Evolutionary conservation across 2,113 vertebrate genomes (phyloP), one percentile per base, ranked within the genome.

Genomic region (Salminus brasiliensis): DNA sequence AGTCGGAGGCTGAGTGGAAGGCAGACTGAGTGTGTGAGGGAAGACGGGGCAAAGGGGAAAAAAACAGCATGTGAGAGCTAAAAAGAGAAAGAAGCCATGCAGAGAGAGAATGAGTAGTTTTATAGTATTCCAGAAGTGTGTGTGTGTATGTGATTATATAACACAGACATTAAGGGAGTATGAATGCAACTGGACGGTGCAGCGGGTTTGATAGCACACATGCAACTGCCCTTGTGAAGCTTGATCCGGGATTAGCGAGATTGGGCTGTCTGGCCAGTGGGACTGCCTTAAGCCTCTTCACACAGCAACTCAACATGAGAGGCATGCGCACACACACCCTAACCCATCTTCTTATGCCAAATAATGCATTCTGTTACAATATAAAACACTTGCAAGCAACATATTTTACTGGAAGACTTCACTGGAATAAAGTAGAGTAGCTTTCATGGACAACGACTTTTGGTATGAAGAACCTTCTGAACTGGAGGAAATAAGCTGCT

Each of bases 221-320:
- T 59, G 76, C 34, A 7, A n/a, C 30, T 41, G 73, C 36, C 68
- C 23, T 36, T 30, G 25, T 76, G 77, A 67, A 73, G 68, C 76
- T 67, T 82, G 68, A 82, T 80, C 80, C 45, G 39, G 77, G 84
- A 85, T 85, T 82, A 82, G 84, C 62, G 76, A 57, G 77, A 80
- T 30, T 68, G 74, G 74, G 70, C 55, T 34, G 63, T 78, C 62
- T 73, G 74, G 74, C 74, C 67, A 71, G 41, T 63, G 39, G 68
- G 41, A 71, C 73, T 32, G 49, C 62, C 63, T 66, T 63, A 73
- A 80, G 60, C 67, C 66, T 63, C 53, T 80, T 57, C 4, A 34
- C 34, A 60, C 43, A 80, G 55, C 65, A 62, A 65, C 57, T 57
- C n/a, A 75, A 74, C 55, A 69, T 30, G 30, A 52, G 23, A 15